phyloP scores from a whole-genome alignment of 2,113 vertebrate species.

The Rhea pennata region DNA sequence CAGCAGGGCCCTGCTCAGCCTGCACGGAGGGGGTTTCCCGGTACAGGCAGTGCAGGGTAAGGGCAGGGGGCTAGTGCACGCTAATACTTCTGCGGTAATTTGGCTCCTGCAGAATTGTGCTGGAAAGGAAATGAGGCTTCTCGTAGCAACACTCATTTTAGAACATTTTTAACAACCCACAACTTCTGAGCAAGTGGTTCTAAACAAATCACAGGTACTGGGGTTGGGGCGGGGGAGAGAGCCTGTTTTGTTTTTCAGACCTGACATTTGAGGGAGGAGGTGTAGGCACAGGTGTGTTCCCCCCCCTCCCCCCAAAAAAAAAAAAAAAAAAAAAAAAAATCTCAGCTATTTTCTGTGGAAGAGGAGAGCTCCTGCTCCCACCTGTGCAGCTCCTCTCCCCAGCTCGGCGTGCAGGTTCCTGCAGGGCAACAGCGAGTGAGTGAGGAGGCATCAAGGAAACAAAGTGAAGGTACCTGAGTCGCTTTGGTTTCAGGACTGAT shows the following conservation, averaged over 20 bases:
- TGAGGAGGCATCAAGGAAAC: background rate
- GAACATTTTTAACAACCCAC: background rate
- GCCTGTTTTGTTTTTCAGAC: background rate
- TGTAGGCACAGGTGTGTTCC: background rate
- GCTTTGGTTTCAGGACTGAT: background rate
- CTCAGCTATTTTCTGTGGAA: background rate
- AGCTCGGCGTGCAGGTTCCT: background rate
- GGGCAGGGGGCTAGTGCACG: background rate
- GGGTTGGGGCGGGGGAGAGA: background rate
- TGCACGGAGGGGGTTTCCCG: background rate
- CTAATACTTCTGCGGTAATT: background rate
- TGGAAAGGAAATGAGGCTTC: background rate
- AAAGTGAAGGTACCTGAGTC: background rate
- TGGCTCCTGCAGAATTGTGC: background rate
- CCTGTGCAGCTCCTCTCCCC: background rate
- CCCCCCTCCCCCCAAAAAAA: background rate
- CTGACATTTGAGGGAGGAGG: background rate
- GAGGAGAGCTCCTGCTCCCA: background rate
- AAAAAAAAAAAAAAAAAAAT: background rate
- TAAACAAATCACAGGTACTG: background rate
- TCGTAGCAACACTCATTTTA: background rate
- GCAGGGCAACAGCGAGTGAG: background rate
- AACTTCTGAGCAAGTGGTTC: background rate
- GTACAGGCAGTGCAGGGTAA: background rate
- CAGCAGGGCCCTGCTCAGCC: too few species aligned